Conservation (phyloP, 2,113 vertebrate species). For the Nymphicus hollandicus region DNA sequence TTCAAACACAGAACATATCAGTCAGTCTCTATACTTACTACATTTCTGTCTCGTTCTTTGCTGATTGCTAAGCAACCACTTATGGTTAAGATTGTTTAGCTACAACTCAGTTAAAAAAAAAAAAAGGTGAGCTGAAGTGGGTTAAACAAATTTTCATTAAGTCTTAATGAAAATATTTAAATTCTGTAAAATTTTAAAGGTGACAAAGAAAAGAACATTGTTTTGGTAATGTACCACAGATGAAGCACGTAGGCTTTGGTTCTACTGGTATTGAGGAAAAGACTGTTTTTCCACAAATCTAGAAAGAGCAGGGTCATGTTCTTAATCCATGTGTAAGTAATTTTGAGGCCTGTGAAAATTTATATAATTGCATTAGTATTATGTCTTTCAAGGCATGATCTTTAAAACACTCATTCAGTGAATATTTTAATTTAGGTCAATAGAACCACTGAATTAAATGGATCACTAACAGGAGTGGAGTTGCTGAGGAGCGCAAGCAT, state of each 20-base stretch:
- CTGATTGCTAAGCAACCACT: slow-evolving; percentile 64
- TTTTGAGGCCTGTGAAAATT: not conserved
- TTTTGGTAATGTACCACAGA: not conserved
- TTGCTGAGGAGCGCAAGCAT: not conserved
- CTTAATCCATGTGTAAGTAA: not conserved
- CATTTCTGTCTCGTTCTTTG: slow-evolving; percentile 47
- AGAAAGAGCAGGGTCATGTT: not conserved
- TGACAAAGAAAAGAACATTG: not conserved
- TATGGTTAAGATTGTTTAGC: slow-evolving; percentile 7
- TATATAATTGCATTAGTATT: not conserved
- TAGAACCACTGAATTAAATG: not conserved
- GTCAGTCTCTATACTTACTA: slow-evolving; percentile 39
- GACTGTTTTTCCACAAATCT: not conserved
- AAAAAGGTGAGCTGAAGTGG: not conserved
- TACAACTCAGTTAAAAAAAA: slow-evolving; percentile 11
- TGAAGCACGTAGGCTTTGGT: not conserved
- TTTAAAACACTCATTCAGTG: not conserved
- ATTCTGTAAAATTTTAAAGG: slow-evolving; percentile 5
- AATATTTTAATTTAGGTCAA: not conserved
- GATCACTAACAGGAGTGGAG: not conserved
- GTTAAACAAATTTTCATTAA: not conserved
- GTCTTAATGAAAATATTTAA: not conserved
- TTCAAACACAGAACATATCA: slow-evolving; percentile 15
- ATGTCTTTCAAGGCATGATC: not conserved
- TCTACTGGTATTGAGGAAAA: not conserved